These are phyloP conservation scores for Acinonyx jubatus DNA, from an alignment of 2,113 vertebrate genomes.

Conservation along the genomic window DNA sequence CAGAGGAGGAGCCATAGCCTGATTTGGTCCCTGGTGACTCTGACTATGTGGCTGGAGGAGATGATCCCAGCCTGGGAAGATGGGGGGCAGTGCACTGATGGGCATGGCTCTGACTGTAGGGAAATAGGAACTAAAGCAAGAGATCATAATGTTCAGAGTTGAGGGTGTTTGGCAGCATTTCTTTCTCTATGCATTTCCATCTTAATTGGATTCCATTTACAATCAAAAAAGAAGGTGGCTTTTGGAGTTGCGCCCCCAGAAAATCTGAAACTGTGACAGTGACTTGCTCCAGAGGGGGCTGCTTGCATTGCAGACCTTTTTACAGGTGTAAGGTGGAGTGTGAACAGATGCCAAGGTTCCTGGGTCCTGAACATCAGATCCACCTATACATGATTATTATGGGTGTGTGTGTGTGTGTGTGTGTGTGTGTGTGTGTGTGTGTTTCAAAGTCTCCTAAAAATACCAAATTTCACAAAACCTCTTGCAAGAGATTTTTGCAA, in stretches of 20 bases:
- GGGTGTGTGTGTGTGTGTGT: not conserved
- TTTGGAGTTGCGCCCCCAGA: not conserved
- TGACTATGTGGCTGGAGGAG: not conserved
- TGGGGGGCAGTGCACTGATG: accelerated
- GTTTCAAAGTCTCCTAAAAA: not conserved
- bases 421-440: not conserved
- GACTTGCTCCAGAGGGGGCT: not conserved
- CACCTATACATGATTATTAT: not conserved
- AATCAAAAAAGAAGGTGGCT: not conserved
- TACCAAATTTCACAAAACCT: not conserved
- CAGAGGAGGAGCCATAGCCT: too few species aligned
- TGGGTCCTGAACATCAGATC: not conserved
- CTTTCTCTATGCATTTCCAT: not conserved
- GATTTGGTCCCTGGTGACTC: not conserved
- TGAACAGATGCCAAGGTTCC: not conserved
- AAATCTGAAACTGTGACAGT: not conserved
- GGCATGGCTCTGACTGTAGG: not conserved
- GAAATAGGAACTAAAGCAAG: not conserved
- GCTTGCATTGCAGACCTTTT: not conserved
- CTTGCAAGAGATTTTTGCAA: not conserved
- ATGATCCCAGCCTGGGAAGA: not conserved
- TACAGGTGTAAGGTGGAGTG: not conserved
- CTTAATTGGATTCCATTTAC: not conserved
- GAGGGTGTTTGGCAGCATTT: not conserved
- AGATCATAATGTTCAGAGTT: not conserved